These are phyloP conservation scores for roundworm (Caenorhabditis elegans) DNA, from an alignment of 1,140 invertebrate species.

Conservation along the genomic window WBcel235 BX284603.4:6755501-6756000, in stretches of 20 bases:
- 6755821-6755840: constrained; percentile 48
- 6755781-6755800: constrained; percentile 60
- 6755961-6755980: constrained; percentile 54
- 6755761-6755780: constrained; percentile 54
- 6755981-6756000: constrained; percentile 51
- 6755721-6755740: constrained; percentile 44
- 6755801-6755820: constrained; percentile 54
- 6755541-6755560: background rate
- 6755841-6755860: constrained; percentile 56
- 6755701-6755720: constrained; percentile 43
- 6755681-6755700: constrained; percentile 49
- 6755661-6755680: constrained; percentile 54
- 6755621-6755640: constrained; percentile 64
- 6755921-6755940: constrained; percentile 52
- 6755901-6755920: constrained; percentile 50
- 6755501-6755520: constrained; percentile 59
- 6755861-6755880: constrained; percentile 63
- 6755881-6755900: constrained; percentile 61
- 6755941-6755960: constrained; percentile 58
- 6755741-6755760: constrained; percentile 48
- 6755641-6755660: constrained; percentile 56
- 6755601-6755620: constrained; percentile 65
- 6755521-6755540: constrained; percentile 61
- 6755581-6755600: constrained; percentile 55
- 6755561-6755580: constrained; percentile 24